These are phyloP conservation scores for Heterocephalus glaber DNA, from an alignment of 2,113 vertebrate genomes.

Conservation along the genomic window DNA sequence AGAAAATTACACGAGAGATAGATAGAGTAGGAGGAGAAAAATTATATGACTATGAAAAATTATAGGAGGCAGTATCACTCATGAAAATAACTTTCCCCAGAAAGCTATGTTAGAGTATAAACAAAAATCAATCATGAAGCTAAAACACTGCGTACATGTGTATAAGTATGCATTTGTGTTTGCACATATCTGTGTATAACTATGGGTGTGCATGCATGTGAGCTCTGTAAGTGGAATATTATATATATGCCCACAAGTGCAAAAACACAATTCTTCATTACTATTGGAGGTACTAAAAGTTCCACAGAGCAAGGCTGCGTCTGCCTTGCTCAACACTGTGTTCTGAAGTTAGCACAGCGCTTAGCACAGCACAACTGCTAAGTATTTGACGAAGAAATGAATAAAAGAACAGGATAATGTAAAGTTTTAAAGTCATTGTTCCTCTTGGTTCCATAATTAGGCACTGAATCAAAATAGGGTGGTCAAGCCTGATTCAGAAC, in stretches of 20 bases:
- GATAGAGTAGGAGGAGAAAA: background rate
- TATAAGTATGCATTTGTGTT: background rate
- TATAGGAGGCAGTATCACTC: background rate
- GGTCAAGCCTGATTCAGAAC: background rate
- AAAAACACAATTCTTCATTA: background rate
- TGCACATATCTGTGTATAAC: background rate
- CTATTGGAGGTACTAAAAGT: background rate
- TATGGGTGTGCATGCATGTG: rapidly evolving
- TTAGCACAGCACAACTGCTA: background rate
- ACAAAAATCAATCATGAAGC: background rate
- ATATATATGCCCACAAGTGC: background rate
- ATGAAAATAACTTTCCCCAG: background rate
- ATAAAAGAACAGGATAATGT: background rate
- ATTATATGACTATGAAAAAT: background rate
- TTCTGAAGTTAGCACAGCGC: background rate
- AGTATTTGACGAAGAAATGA: background rate
- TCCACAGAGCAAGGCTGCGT: background rate
- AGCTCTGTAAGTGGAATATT: background rate
- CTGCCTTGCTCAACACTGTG: background rate
- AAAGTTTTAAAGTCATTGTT: background rate
- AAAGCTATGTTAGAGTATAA: background rate
- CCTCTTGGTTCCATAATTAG: background rate
- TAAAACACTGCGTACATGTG: background rate
- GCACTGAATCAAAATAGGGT: background rate
- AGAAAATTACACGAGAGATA: background rate